These are phyloP conservation scores for Rhinolophus sinicus DNA, from an alignment of 2,113 vertebrate genomes.

Conservation along the genomic window DNA sequence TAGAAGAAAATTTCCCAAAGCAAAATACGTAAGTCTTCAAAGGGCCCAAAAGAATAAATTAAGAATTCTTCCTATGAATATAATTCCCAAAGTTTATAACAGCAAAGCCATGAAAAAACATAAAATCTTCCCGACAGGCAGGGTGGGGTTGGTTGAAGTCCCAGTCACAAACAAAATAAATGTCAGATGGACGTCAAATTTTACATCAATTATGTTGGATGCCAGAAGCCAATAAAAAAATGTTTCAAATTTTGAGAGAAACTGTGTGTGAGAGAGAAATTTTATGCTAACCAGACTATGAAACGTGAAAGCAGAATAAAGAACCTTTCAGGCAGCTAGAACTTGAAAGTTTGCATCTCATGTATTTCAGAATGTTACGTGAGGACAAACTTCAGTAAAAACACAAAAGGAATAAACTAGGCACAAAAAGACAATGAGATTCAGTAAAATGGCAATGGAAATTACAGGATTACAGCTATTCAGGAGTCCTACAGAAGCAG, in stretches of 20 bases:
- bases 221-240: background rate
- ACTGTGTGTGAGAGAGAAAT: background rate
- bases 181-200: background rate
- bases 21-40: background rate
- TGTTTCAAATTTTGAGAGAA: background rate
- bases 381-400: background rate
- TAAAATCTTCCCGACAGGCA: background rate
- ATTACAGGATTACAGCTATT: background rate
- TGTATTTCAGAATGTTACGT: background rate
- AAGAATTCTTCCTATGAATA: background rate
- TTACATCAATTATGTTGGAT: background rate
- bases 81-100: background rate
- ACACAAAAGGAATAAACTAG: background rate
- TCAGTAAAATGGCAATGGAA: background rate
- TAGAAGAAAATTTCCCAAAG: background rate
- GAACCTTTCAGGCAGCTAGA: background rate
- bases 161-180: background rate
- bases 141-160: background rate
- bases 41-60: background rate
- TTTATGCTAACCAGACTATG: background rate
- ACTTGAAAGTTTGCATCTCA: background rate
- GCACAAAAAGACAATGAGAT: background rate
- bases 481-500: background rate
- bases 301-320: background rate
- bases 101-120: background rate